Percentiles rank a stretch among this genome's conserved stretches.
Evolutionary conservation across 1,140 invertebrate genomes (phyloP).

Genomic region (Temnothorax nylanderi): DNA sequence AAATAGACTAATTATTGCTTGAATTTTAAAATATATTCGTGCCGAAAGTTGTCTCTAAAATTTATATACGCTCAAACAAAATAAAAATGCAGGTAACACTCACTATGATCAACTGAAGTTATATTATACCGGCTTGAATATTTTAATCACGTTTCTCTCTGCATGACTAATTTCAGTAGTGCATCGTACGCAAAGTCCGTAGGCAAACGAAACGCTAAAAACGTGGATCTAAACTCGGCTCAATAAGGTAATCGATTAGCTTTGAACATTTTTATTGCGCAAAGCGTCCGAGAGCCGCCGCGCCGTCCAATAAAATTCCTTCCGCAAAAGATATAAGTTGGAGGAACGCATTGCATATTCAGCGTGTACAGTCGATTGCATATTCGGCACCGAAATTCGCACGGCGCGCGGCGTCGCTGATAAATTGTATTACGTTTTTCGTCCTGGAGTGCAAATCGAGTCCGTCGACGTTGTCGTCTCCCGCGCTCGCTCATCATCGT

Average conservation of each 20-base stretch:
- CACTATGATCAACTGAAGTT: conserved; percentile 9
- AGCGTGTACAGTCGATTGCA: conserved; percentile 16
- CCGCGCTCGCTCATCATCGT: conserved; percentile 31
- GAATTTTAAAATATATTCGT: neutral
- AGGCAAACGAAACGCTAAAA: conserved; percentile 43
- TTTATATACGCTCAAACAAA: neutral
- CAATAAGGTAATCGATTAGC: conserved; percentile 52
- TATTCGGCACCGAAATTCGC: conserved; percentile 63
- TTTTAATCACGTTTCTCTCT: conserved; percentile 28
- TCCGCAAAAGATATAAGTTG: conserved; percentile 52
- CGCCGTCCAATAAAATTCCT: conserved; percentile 46
- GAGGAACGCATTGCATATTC: conserved; percentile 57
- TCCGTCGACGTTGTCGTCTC: too few species aligned
- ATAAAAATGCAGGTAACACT: neutral
- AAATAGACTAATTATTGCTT: neutral
- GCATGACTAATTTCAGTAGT: conserved; percentile 31
- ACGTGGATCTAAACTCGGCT: conserved; percentile 32
- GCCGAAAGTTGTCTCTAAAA: neutral
- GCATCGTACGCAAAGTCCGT: conserved; percentile 3
- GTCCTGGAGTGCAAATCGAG: conserved; percentile 16
- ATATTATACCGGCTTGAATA: conserved; percentile 25
- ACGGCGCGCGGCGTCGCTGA: neutral
- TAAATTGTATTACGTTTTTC: conserved; percentile 43
- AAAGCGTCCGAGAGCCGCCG: conserved; percentile 10
- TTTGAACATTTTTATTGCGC: conserved; percentile 58